Evolutionary conservation across 2,797 vertebrate genomes (phyloP), one percentile per base, ranked within the genome.

Genomic region (Hippoglossus hippoglossus): DNA sequence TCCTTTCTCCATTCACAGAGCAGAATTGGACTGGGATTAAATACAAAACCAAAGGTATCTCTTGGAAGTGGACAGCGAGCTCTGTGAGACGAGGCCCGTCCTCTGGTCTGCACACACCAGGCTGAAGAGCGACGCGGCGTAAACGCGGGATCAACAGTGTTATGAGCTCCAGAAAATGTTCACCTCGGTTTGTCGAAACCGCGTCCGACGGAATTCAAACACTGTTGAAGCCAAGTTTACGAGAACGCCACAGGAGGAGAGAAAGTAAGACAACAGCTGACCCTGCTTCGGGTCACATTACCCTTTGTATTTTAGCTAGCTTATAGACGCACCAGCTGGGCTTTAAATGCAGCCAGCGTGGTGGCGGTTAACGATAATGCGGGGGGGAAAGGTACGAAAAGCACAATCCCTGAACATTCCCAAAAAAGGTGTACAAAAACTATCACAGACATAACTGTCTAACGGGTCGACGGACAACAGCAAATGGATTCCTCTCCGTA

Each of bases 361-460:
- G 52, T 57, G 68, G 79, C 62, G 31, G 69, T 63, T 68, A 64
- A 63, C 36, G 22, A 77, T 66, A 67, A 78, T 54, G 51, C 1
- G 52, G 70, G 46, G 56, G 70, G 74, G 72, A 68, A 36, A 60
- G 54, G 55, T 78, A 71, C 34, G 46, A 84, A 82, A 84, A 84
- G 69, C 71, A 84, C 73, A 78, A 83, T 92, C 89, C 91, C 92
- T 92, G 91, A 92, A 90, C 83, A 28, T 86, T 90, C 77, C 79
- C 80, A 74, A 83, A 58, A 39, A 74, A 83, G 60, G 67, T 73
- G 60, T 84, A 86, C 52, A 85, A 79, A 82, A 90, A 83, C 79
- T 60, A 89, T 65, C 77, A 90, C 82, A 87, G 82, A 84, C 76
- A 21, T 60, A 71, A 68, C 60, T 62, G 87, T 81, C 67, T 82